Conservation (phyloP, 2,113 vertebrate genomes). For the Cyphomyrus discorhynchus region DNA sequence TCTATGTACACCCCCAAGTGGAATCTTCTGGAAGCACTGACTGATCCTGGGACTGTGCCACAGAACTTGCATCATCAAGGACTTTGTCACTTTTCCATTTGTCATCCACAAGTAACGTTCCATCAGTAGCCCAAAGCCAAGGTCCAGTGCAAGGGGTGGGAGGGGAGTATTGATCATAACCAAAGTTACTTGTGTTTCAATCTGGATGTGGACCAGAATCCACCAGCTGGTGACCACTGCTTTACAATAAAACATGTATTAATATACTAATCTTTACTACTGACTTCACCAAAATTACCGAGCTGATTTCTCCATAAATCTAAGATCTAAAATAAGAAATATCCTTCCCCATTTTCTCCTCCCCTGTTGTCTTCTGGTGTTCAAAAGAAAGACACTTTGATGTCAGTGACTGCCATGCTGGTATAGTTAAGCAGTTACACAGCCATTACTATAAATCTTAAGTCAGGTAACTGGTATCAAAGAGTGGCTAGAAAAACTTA, state of each 20-base stretch:
- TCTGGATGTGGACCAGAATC: conserved; percentile 16
- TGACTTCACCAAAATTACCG: not conserved
- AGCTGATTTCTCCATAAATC: not conserved
- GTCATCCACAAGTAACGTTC: not conserved
- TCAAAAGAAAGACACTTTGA: not conserved
- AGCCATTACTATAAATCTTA: not conserved
- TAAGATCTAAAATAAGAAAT: not conserved
- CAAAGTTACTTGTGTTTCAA: not conserved
- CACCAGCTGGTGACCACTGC: conserved; percentile 36
- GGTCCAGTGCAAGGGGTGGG: not conserved
- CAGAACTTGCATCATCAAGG: not conserved
- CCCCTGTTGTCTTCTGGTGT: not conserved
- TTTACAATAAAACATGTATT: not conserved
- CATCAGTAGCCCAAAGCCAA: not conserved
- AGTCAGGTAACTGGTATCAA: not conserved
- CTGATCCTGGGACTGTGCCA: not conserved
- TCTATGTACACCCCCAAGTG: conserved; percentile 37
- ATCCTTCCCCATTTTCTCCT: not conserved
- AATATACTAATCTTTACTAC: not conserved
- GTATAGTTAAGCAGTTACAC: not conserved
- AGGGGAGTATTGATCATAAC: not conserved
- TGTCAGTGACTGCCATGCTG: not conserved
- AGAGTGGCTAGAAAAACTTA: not conserved
- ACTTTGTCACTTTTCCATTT: not conserved
- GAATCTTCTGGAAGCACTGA: not conserved